Evolutionary conservation across 2,888 invertebrate genomes (phyloP), one percentile per base, ranked within the genome.

Genomic region (Epiblema foenella): DNA sequence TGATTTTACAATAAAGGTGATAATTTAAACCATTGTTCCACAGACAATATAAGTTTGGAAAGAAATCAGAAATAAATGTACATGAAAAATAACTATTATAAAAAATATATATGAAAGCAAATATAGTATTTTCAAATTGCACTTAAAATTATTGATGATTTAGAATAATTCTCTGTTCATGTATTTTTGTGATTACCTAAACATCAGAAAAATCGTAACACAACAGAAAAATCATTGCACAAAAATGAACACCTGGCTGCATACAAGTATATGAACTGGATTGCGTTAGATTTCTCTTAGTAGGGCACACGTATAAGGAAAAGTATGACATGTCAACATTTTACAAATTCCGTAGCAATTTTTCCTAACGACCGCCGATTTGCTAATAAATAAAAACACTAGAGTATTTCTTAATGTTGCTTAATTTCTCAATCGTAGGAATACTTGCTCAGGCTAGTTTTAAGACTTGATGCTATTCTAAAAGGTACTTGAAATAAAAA

Each of bases 261-360:
- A 29, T 12, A 29, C n/a, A 0, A n/a, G 33, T 54, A 54, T 39
- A 24, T 39, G 8, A 62, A 37, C 4, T 37, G 11, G 52, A 59
- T 68, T 64, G 52, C 64, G 18, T 60, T 54, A 65, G 20, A 51
- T 51, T 62, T 56, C 49, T 29, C 37, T 39, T 15, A 66, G 46
- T 51, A 37, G 20, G 57, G 12, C 49, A 33, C 57, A 52, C 69
- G 12, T 65, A 65, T 52, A 65, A 29, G 69, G 69, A 58, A 5
- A 29, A n/a, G 18, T 15, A 33, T 56, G 18, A 29, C 33, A 58
- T 65, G 29, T 58, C 64, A 42, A 52, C 64, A 65, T 64, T 63
- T 29, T 58, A 49, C 5, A 20, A 64, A 64, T 39, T 20, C 11
- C 15, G 11, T 3, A 24, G 12, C 67, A 59, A 51, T 59, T 68